These are phyloP conservation scores for Empis livida DNA, from an alignment of 2,888 invertebrate species.

Conservation along the genomic window DNA sequence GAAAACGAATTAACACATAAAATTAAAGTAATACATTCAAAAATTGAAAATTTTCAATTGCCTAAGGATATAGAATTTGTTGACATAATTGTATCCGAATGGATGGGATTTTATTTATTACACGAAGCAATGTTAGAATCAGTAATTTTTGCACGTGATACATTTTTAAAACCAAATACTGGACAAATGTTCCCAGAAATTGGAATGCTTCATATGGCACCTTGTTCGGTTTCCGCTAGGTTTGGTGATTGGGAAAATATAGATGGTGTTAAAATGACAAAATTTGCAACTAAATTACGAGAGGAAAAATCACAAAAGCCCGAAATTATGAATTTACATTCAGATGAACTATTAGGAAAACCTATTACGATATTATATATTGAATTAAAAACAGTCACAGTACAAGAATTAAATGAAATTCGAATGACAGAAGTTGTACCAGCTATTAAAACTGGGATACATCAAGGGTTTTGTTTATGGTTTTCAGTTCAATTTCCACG, in stretches of 20 bases:
- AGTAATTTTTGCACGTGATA: conserved; percentile 68
- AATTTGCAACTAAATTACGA: conserved; percentile 49
- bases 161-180: conserved; percentile 55
- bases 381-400: conserved; percentile 48
- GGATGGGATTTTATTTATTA: conserved; percentile 95
- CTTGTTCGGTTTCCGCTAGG: conserved; percentile 41
- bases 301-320: conserved; percentile 50
- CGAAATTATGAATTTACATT: conserved; percentile 41
- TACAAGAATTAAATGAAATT: conserved; percentile 46
- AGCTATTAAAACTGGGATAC: conserved; percentile 39
- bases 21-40: conserved; percentile 45
- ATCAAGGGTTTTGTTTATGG: conserved; percentile 69
- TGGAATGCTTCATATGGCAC: conserved; percentile 42
- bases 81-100: conserved; percentile 87
- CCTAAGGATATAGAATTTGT: conserved; percentile 50
- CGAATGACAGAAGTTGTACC: conserved; percentile 47
- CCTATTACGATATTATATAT: conserved; percentile 54
- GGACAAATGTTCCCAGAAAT: conserved; percentile 66
- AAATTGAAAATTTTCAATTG: conserved; percentile 45
- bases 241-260: conserved; percentile 66
- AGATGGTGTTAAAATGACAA: conserved; percentile 65
- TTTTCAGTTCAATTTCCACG: conserved; percentile 66
- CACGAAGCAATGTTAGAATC: conserved; percentile 95
- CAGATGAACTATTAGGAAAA: conserved; percentile 48
- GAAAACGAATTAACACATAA: conserved; percentile 55